phyloP scores from a whole-genome alignment of 1,140 invertebrate genomes.

The Neomicropteryx cornuta region DNA sequence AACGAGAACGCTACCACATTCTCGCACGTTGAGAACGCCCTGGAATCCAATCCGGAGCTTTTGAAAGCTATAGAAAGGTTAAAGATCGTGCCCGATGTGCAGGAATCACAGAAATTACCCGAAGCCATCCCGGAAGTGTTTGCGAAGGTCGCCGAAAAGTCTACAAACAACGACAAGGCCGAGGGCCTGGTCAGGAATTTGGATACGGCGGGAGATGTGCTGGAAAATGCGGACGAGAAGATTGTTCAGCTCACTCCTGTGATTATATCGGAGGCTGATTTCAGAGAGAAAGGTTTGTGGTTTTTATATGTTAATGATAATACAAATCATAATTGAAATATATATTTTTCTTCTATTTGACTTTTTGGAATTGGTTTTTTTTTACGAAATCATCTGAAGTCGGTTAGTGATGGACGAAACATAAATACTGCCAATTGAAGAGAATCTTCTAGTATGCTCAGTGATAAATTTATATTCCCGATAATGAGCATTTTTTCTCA shows the following conservation, averaged over 20 bases:
- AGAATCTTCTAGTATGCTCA: too few relatives aligned
- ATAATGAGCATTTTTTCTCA: too few relatives aligned
- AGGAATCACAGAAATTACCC: constrained; percentile 5
- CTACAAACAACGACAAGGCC: constrained; percentile 5
- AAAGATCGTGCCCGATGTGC: constrained; percentile 2
- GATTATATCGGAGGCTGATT: constrained; percentile 33
- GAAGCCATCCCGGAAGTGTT: constrained; percentile 11
- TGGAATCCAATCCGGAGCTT: constrained; percentile 10
- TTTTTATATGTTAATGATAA: too few relatives aligned
- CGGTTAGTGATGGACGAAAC: too few relatives aligned
- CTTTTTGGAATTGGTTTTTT: too few relatives aligned
- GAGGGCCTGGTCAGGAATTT: constrained; percentile 7
- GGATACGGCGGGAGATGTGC: constrained; percentile 2
- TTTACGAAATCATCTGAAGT: too few relatives aligned
- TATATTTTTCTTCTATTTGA: too few relatives aligned
- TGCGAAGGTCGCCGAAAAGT: constrained; percentile 11
- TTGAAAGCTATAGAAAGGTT: constrained; percentile 11
- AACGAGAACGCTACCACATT: constrained; percentile 7
- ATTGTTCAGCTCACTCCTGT: constrained; percentile 21
- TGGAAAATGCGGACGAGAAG: constrained; percentile 13
- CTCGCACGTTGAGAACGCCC: constrained; percentile 7
- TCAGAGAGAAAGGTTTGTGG: constrained; percentile 30
- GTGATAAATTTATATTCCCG: too few relatives aligned
- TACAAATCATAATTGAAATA: too few relatives aligned
- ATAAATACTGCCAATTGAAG: too few relatives aligned